These are phyloP conservation scores for Lasiommata megera DNA, from an alignment of 2,888 invertebrate species.

Conservation along the genomic window DNA sequence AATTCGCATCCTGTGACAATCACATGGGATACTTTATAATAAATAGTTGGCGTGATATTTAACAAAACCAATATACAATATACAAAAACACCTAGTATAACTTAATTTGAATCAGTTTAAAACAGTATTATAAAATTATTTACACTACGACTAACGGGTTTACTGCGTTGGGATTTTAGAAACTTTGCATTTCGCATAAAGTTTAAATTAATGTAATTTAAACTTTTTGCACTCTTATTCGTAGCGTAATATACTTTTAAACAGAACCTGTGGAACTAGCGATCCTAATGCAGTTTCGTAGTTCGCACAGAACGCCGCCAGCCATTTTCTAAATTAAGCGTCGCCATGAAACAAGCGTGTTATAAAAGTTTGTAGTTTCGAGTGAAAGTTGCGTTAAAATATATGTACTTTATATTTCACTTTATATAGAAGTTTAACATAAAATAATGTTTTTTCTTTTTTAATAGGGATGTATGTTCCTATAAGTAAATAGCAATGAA, in stretches of 20 bases:
- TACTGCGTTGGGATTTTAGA: not conserved
- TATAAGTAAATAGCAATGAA: no score
- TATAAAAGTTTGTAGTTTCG: not conserved
- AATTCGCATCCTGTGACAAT: no score
- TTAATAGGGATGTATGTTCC: no score
- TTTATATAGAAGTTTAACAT: no score
- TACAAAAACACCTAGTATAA: no score
- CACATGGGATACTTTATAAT: no score
- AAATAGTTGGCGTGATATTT: no score
- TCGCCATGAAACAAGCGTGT: constrained; percentile 37
- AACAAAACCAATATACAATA: no score
- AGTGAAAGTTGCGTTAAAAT: not conserved
- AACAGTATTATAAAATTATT: not conserved
- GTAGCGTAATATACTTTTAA: constrained; percentile 13
- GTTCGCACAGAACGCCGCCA: constrained; percentile 42
- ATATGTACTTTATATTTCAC: not conserved
- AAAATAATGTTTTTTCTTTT: no score
- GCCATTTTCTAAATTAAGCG: constrained; percentile 36
- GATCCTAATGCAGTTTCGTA: constrained; percentile 58
- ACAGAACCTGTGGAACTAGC: constrained; percentile 14
- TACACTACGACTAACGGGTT: not conserved
- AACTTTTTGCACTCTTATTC: constrained; percentile 1
- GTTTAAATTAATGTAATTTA: not conserved
- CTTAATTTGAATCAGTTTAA: no score
- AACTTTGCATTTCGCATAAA: not conserved